Base-by-base conservation (phyloP, 2,888 invertebrate genomes). In the Aphrophora alni region DNA sequence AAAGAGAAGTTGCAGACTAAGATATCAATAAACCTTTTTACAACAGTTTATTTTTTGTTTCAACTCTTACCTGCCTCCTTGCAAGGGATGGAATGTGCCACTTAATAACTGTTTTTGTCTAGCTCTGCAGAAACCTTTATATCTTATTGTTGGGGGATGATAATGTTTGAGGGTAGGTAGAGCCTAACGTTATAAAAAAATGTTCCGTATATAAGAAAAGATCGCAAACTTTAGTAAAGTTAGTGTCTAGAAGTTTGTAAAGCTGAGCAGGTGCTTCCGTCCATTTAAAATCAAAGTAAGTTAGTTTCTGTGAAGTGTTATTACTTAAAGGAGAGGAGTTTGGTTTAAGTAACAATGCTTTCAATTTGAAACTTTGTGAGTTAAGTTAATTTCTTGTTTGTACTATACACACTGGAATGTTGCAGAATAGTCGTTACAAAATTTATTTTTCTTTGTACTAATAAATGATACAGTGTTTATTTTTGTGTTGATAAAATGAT, bases 81-180 rank as follows among this genome's bases (percentile, higher is more conserved):
- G 4, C 21, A 59, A n/a, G 59, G 59, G 59, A 21, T 59, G 59
- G 59, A 59, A 59, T 59, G 59, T 10, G 59, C 59, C 21, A 59
- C 59, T 59, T 21, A 59, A 59, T 59, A 59, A 21, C 59, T 59
- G 59, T 59, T 59, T 59, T 59, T 59, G 59, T 59, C 59, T 59
- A 21, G 4, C 59, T 59, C 21, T 59, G 59, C 59, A 59, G 59
- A 59, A 59, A 59, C 59, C 59, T 59, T 59, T 59, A 59, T 59
- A 21, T 59, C 59, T 59, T 59, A 59, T 59, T 59, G 59, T 59
- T 7, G 14, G 59, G 59, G 59, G 59, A 21, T 4, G 59, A 21
- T 59, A 59, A 59, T 21, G 59, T 21, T n/a, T 8, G 21, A 59
- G 59, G 59, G 59, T 59, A 21, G 59, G 21, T 17, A 59, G 59